Conservation (phyloP, 2,888 invertebrate species). For the Cataglyphis livida region DNA sequence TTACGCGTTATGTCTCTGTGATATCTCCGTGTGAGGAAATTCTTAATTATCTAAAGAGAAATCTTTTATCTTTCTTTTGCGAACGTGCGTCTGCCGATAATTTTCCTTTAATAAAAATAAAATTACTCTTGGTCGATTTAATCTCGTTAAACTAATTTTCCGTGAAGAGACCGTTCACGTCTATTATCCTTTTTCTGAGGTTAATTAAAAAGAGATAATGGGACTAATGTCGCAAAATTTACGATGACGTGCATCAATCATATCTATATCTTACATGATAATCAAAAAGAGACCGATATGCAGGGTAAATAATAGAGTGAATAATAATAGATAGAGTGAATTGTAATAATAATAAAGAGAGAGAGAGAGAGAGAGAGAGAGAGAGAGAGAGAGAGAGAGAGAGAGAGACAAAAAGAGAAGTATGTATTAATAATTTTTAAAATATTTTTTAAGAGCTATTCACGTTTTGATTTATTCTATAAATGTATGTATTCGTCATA, state of each 20-base stretch:
- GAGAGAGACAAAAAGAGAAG: neutral
- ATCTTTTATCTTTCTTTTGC: constrained; percentile 13
- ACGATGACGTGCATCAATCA: constrained; percentile 12
- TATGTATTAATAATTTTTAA: neutral
- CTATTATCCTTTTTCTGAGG: constrained; percentile 32
- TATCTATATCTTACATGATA: constrained; percentile 16
- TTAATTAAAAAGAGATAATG: constrained; percentile 31
- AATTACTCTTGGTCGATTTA: constrained; percentile 9
- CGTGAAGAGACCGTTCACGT: neutral
- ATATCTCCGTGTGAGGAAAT: neutral
- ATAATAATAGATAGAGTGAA: no score
- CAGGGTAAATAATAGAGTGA: neutral
- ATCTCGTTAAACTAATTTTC: constrained; percentile 15
- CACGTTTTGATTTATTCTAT: neutral
- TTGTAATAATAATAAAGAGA: no score
- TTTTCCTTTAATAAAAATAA: constrained; percentile 25
- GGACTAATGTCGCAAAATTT: constrained; percentile 23
- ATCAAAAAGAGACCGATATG: neutral
- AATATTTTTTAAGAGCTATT: constrained; percentile 5
- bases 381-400: no score
- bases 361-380: no score
- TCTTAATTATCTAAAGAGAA: neutral
- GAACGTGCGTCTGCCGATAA: neutral
- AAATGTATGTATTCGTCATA: neutral
- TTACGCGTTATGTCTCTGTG: neutral